Conservation (phyloP, 1,140 invertebrate genomes). For the Camponotus floridanus region DNA sequence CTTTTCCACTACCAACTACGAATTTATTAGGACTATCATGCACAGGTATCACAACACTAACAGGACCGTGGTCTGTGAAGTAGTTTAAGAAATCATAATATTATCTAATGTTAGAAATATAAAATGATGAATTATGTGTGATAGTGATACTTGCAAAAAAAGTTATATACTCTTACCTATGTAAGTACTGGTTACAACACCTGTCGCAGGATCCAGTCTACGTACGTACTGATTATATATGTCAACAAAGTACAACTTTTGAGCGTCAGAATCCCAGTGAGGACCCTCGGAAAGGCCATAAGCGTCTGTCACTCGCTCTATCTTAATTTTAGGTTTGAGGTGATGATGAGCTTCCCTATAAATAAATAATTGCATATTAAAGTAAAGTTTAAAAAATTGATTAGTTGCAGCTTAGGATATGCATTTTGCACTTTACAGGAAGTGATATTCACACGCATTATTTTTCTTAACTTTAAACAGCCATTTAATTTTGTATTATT, state of each 20-base stretch:
- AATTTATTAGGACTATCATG: constrained; percentile 88
- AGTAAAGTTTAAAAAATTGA: not conserved
- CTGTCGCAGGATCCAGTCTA: constrained; percentile 86
- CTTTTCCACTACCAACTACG: constrained; percentile 88
- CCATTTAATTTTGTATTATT: not conserved
- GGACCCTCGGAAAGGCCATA: constrained; percentile 86
- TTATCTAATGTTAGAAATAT: not conserved
- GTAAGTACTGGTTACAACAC: constrained; percentile 61
- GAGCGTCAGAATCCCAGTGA: constrained; percentile 88
- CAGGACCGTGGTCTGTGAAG: constrained; percentile 84
- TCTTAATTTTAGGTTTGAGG: no score
- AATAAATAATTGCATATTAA: not conserved
- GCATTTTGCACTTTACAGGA: not conserved
- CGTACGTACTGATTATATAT: constrained; percentile 87
- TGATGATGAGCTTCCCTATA: not conserved
- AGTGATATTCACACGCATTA: not conserved
- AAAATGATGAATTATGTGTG: no score
- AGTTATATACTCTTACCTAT: constrained; percentile 51
- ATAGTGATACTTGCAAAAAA: not conserved
- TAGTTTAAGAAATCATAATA: constrained; percentile 27
- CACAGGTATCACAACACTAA: constrained; percentile 90
- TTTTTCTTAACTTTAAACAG: no score
- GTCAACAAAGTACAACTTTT: constrained; percentile 90
- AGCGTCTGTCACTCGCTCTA: constrained; percentile 10
- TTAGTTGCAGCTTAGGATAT: not conserved